Evolutionary conservation across 2,888 invertebrate species (phyloP), one percentile per base, ranked within the genome.

Genomic region (Ischnura elegans): DNA sequence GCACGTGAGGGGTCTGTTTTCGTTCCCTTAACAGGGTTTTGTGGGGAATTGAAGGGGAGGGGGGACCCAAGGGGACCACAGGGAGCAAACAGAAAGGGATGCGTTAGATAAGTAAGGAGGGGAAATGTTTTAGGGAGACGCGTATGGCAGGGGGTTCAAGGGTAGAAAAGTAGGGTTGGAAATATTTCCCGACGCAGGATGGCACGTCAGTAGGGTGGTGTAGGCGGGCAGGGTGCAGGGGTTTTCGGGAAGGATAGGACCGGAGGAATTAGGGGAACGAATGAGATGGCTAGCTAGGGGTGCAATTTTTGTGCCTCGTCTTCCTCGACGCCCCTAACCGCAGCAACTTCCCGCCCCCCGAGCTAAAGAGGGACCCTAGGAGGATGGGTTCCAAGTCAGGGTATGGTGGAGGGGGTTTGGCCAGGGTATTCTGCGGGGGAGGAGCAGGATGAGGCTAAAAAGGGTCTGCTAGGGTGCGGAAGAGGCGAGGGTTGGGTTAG

Each of bases 31-130:
- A 76, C 76, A 36, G 29, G 61, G 61, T 61, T 61, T n/a, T n/a
- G 76, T 13, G 76, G 29, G 55, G 21, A 5, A 21, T 25, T n/a
- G 66, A 16, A 36, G 5, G 76, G 0, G n/a, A n/a, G n/a, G n/a
- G n/a, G n/a, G n/a, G n/a, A n/a, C n/a, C n/a, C n/a, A n/a, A n/a
- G 36, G 76, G 76, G 76, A 61, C 51, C 51, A 8, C 2, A 8
- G 61, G 61, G 61, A 76, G 76, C 36, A 76, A 76, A 76, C 76
- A 76, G 76, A n/a, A n/a, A 76, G 76, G 76, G 76, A 76, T 76
- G 76, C 29, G 76, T 29, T 76, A 76, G 76, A 76, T 76, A 76
- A 76, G 76, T 76, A 76, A 76, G 76, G 76, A 76, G 10, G 76
- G 76, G 76, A 36, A 61, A 61, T 61, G 51, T 61, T 61, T 61